Evolutionary conservation across 2,797 vertebrate species (phyloP), one percentile per base, ranked within the genome.

Genomic region (Channallabes apus): DNA sequence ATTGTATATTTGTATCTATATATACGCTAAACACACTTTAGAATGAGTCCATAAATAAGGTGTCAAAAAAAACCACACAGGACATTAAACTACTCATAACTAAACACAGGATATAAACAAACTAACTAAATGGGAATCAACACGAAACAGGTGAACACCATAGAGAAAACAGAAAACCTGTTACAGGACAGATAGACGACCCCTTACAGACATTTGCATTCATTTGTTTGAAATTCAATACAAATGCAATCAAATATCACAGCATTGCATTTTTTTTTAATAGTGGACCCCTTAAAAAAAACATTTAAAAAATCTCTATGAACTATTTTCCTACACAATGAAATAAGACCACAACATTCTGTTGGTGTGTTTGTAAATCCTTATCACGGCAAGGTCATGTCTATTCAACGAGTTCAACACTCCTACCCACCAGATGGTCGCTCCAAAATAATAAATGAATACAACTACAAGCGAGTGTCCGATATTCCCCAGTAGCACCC

Each of bases 381-480:
- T 51, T 41, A 75, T 83, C 85, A 86, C 86, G 62, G 88, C 89
- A 87, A 90, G 89, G 90, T 90, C 88, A 88, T 76, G 86, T 89
- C 91, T 90, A 84, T 85, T 90, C 88, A 83, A 61, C 46, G 62
- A 69, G 82, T 87, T 91, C 82, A 87, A 91, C 88, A 89, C 86
- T 86, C 64, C 32, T 84, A 88, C 84, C 86, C 88, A 86, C 89
- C 92, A 94, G 92, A 91, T 92, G 93, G 91, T 71, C 87, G 81
- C 79, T 83, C 67, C 51, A 85, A 89, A 89, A 62, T 58, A 75
- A 65, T 35, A 67, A 67, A 58, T 24, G 29, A 80, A 41, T 35
- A 72, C 65, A 67, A 15, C 35, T 27, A 83, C 51, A 71, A 61
- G 82, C n/a, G 22, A 86, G 22, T n/a, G 62, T 54, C 58, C n/a